A percentile compares a stretch with the other conserved stretches of the same genome.
phyloP scores from a whole-genome alignment of 1,140 invertebrate genomes.

The Macrocentrus cingulum region DNA sequence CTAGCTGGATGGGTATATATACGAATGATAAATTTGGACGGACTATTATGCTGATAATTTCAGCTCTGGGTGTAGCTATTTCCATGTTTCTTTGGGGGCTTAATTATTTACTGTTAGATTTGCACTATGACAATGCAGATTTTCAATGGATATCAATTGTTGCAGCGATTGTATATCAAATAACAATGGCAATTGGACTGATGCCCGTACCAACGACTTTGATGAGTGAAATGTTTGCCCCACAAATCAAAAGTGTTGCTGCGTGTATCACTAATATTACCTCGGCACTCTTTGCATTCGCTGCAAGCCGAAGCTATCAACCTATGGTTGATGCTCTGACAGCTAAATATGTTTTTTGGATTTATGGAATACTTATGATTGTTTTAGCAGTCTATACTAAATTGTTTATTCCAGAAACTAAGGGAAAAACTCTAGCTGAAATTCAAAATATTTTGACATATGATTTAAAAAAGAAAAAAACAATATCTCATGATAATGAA shows the following conservation, averaged over 20 bases:
- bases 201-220: slow-evolving; percentile 72
- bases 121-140: slow-evolving; percentile 48
- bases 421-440: slow-evolving; percentile 70
- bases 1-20: slow-evolving; percentile 63
- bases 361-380: slow-evolving; percentile 70
- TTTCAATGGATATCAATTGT: slow-evolving; percentile 64
- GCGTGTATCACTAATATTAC: slow-evolving; percentile 70
- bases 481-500: background rate
- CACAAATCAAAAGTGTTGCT: slow-evolving; percentile 69
- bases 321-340: slow-evolving; percentile 63
- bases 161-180: slow-evolving; percentile 66
- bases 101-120: slow-evolving; percentile 65
- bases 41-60: slow-evolving; percentile 67
- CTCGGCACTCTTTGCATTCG: slow-evolving; percentile 72
- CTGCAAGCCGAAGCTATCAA: slow-evolving; percentile 74
- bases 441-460: slow-evolving; percentile 39
- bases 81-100: slow-evolving; percentile 62
- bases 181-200: slow-evolving; percentile 69
- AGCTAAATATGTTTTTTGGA: slow-evolving; percentile 72
- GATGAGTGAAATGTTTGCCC: slow-evolving; percentile 75
- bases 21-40: slow-evolving; percentile 74
- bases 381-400: slow-evolving; percentile 67
- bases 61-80: slow-evolving; percentile 61
- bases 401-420: slow-evolving; percentile 76
- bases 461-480: background rate